Base-by-base conservation (phyloP, 2,888 invertebrate genomes). In the Cryptus armator region DNA sequence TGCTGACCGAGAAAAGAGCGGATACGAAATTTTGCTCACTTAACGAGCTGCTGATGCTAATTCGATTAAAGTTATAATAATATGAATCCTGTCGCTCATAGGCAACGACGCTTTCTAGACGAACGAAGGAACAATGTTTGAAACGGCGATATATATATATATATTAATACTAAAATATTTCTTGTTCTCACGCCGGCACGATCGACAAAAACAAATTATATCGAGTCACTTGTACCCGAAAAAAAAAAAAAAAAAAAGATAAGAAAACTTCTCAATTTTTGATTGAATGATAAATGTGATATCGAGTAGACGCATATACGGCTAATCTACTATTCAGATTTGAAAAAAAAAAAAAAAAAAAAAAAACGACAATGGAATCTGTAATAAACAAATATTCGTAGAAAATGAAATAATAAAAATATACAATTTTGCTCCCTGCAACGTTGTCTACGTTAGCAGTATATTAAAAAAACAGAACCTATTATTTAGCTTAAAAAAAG, bases 211-310 rank as follows among this genome's bases (percentile, higher is more conserved):
- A 56, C 43, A 66, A 66, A 80, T 72, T 67, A 48, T 72, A 72
- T 72, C 53, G 71, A 71, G 46, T 66, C 37, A 56, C 37, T 67
- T 59, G 12, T 43, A 53, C n/a, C 19, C 44, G n/a, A 10, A 43
- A 59, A 10, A 44, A 43, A 24, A 59, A 56, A 10, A 43, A 43
- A 24, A 62, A 59, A 46, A 32, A 46, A 7, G 6, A 53, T 16
- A 24, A 10, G 72, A 46, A 24, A 59, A 24, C 24, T 72, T 43
- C 16, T 29, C 62, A 59, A 64, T 62, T 74, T 64, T 44, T 14
- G 62, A 68, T 81, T 84, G 51, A 77, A 72, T 81, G 59, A 84
- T 68, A 67, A 74, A 84, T 74, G 84, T 74, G 53, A 74, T 74
- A 72, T 67, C 68, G 59, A 46, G 53, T 81, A 72, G 59, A 48